Evolutionary conservation across 2,113 vertebrate species (phyloP).

Genomic region (Ictalurus punctatus): DNA sequence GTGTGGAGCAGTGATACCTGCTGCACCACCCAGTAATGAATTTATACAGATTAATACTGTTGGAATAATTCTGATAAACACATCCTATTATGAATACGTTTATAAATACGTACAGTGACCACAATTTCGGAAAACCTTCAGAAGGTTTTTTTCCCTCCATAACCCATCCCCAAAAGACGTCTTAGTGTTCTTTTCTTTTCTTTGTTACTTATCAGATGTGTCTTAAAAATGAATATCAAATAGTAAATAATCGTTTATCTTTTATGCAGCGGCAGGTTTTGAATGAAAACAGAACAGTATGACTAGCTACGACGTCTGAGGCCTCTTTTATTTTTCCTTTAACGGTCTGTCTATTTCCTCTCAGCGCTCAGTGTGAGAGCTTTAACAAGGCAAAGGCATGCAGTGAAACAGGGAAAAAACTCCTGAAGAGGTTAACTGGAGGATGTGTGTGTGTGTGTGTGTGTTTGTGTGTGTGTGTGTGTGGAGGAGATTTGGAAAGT

Average conservation of each 20-base stretch:
- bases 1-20: background rate
- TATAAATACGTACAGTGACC: background rate
- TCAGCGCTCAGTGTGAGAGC: background rate
- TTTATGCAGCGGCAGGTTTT: background rate
- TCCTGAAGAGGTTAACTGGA: constrained; percentile 26
- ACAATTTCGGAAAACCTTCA: background rate
- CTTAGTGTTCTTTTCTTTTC: background rate
- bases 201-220: background rate
- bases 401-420: background rate
- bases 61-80: background rate
- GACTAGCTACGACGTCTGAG: background rate
- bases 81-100: background rate
- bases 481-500: constrained; percentile 6
- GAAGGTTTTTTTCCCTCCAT: background rate
- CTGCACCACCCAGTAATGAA: background rate
- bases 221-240: background rate
- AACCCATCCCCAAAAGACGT: background rate
- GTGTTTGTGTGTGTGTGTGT: background rate
- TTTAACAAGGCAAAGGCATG: constrained; percentile 8
- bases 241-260: background rate
- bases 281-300: background rate
- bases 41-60: background rate
- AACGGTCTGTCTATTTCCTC: background rate
- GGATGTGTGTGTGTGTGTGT: constrained; percentile 3
- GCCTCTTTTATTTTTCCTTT: constrained; percentile 1